A percentile compares a stretch with the other conserved stretches of the same genome.
Evolutionary conservation across 2,113 vertebrate species (phyloP).

Genomic region (Ceuthmochares aereus): DNA sequence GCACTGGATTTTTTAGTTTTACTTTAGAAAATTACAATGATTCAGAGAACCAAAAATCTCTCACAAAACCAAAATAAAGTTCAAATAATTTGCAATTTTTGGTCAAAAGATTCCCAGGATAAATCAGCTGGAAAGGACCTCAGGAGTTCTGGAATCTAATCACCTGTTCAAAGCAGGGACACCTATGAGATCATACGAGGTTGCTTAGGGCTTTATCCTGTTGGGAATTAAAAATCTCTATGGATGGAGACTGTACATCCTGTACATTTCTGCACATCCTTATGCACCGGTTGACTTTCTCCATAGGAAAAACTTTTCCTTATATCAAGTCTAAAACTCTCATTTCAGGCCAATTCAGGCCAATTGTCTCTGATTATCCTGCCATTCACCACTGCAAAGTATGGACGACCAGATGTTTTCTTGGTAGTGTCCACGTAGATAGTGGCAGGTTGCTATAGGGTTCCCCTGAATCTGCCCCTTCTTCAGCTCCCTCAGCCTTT

Average conservation of each 20-base stretch:
- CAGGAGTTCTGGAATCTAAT: background rate
- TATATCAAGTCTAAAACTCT: background rate
- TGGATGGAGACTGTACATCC: background rate
- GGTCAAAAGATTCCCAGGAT: too few species aligned
- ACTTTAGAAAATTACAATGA: background rate
- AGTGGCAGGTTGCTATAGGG: background rate
- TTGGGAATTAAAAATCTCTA: background rate
- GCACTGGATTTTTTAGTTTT: background rate
- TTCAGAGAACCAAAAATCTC: background rate
- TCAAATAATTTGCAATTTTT: background rate
- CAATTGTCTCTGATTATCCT: accelerated
- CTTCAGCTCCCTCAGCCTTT: background rate
- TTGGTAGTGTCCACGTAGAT: background rate
- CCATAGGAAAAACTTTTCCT: background rate
- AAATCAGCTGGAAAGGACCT: background rate
- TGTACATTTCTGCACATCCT: background rate
- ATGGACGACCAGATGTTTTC: background rate
- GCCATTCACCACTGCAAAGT: background rate
- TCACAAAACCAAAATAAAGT: background rate
- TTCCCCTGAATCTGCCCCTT: background rate
- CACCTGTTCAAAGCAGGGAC: background rate
- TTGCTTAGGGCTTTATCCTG: background rate
- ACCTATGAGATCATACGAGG: background rate
- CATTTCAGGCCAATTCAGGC: background rate
- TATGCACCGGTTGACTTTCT: background rate